A percentile compares a stretch with the other conserved stretches of the same genome.
phyloP scores from a whole-genome alignment of 2,113 vertebrate species.

The Bambusicola thoracicus region DNA sequence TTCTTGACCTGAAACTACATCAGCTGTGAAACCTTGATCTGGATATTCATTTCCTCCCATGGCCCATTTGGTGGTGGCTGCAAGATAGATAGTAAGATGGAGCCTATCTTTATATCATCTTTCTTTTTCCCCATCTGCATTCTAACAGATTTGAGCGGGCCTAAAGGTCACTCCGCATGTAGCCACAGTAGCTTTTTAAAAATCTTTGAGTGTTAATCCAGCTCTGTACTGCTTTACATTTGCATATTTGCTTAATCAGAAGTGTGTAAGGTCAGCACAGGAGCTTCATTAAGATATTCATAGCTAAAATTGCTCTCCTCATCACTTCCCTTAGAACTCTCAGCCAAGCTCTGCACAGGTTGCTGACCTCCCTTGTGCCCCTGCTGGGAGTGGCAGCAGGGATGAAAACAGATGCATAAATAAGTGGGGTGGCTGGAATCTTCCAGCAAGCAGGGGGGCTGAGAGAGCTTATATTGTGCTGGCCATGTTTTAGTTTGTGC shows the following conservation, averaged over 20 bases:
- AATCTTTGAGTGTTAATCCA: slow-evolving; percentile 64
- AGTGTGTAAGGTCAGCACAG: slow-evolving; percentile 54
- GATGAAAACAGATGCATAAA: slow-evolving; percentile 10
- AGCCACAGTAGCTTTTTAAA: slow-evolving; percentile 54
- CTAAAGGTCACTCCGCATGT: slow-evolving; percentile 60
- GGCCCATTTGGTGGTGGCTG: not conserved
- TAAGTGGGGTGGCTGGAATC: not conserved
- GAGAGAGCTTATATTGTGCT: not conserved
- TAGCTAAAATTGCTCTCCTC: slow-evolving; percentile 60
- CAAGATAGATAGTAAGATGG: not conserved
- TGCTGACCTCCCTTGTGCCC: not conserved
- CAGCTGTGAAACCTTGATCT: not conserved
- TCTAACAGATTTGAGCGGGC: slow-evolving; percentile 48
- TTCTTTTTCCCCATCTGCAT: slow-evolving; percentile 48
- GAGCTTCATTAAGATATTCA: slow-evolving; percentile 69
- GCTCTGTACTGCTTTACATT: slow-evolving; percentile 47
- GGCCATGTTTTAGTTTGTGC: not conserved
- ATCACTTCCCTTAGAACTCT: slow-evolving; percentile 15
- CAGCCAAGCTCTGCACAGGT: slow-evolving; percentile 2
- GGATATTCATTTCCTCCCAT: slow-evolving; percentile 1
- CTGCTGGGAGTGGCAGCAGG: not conserved
- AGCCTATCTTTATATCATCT: slow-evolving; percentile 32
- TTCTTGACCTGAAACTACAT: not conserved
- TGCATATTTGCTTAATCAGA: slow-evolving; percentile 74
- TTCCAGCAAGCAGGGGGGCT: not conserved